Percentiles rank a stretch among this genome's conserved stretches.
Evolutionary conservation across 37 sponge, comb jelly and placozoan genomes (phyloP).

Genomic region (Petrosia ficiformis): DNA sequence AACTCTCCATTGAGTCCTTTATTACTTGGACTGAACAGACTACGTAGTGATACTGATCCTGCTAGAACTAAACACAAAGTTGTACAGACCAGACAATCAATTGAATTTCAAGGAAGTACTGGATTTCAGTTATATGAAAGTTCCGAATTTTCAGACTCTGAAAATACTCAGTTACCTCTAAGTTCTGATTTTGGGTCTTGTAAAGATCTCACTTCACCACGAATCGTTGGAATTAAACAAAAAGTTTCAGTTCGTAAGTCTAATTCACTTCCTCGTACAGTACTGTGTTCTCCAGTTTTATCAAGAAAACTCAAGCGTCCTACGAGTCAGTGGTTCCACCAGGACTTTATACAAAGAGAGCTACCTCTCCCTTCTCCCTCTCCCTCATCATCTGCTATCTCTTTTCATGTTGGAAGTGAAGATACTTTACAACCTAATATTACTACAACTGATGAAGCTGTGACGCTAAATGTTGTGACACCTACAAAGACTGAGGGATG

Average conservation of each 20-base stretch:
- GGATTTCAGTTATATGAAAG: not conserved
- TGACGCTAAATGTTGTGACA: not conserved
- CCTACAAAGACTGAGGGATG: not conserved
- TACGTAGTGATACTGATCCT: no score
- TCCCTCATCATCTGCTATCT: not conserved
- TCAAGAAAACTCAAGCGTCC: not conserved
- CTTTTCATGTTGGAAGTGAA: not conserved
- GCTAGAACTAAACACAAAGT: no score
- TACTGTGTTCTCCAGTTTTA: not conserved
- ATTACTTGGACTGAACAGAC: no score
- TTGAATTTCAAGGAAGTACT: no score
- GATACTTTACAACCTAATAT: not conserved
- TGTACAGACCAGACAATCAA: no score
- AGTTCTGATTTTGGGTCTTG: not conserved
- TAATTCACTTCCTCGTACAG: slow-evolving; percentile 3
- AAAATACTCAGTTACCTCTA: not conserved
- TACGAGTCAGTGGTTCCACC: not conserved
- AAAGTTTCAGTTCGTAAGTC: not conserved
- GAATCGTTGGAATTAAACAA: not conserved
- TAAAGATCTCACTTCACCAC: not conserved
- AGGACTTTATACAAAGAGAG: not conserved
- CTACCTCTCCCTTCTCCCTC: not conserved
- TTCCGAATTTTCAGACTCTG: not conserved
- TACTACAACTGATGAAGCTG: not conserved
- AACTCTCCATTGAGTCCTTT: not conserved